Base-by-base conservation (phyloP, 2,797 vertebrate species). In the Anas acuta region DNA sequence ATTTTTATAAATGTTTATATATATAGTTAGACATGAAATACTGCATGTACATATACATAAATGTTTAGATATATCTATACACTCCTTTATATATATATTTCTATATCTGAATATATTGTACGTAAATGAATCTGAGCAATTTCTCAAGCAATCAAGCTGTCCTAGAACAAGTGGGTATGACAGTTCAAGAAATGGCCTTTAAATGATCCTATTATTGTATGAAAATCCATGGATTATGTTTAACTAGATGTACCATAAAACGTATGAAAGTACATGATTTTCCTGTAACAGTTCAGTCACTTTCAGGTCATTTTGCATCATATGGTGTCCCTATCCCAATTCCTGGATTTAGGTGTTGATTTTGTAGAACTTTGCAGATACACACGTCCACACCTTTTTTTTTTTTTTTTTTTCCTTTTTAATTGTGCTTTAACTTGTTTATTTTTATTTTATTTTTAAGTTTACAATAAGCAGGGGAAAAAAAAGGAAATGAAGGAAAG, bases 321-420 rank as follows among this genome's bases (percentile, higher is more conserved):
- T 17, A 22, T 79, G 66, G 28, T 92, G 35, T 91, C 79, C 14
- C 2, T 39, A 92, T 92, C 91, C 41, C 89, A 92, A 81, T 86
- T 96, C 64, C 84, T 89, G 84, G 92, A 96, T 93, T 96, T 94
- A 95, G 79, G 65, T 93, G 92, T 61, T 95, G 58, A 93, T 94
- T 96, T 93, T 74, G 58, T 93, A 93, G 90, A 96, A 95, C 20
- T 21, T 92, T 86, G 77, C 93, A 96, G 70, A 91, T 49, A 71
- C 37, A 82, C 32, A 54, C 77, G 39, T 84, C 39, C 14, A 84
- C 71, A 62, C 25, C 3, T 39, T 8, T 54, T 53, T 13, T 54
- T 9, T 43, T 18, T 53, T 13, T 37, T 37, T 37, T 10, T 54
- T 9, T 39, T 39, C 39, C 37, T 10, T 43, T 23, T 14, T 23